phyloP scores from a whole-genome alignment of 2,888 invertebrate genomes.

The Cephus spinipes region DNA sequence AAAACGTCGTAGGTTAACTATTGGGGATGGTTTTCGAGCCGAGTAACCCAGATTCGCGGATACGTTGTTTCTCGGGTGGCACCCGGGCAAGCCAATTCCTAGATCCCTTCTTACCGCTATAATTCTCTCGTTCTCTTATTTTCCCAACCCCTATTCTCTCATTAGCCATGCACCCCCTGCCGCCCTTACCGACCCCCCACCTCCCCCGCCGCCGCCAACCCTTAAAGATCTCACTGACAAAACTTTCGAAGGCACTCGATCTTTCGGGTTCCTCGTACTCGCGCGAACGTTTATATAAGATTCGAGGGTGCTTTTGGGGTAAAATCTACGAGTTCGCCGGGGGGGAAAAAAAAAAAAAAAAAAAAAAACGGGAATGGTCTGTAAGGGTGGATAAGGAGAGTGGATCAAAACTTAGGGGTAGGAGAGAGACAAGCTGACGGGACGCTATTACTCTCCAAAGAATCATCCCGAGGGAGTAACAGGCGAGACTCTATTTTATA shows the following conservation, averaged over 20 bases:
- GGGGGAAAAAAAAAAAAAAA: not conserved
- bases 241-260: not conserved
- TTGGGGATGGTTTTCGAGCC: not conserved
- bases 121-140: not conserved
- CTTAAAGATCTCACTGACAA: not conserved
- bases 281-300: not conserved
- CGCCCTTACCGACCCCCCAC: not conserved
- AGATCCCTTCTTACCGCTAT: conserved; percentile 12
- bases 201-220: not conserved
- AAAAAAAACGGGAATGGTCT: not conserved
- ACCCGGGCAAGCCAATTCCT: conserved; percentile 10
- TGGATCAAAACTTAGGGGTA: not conserved
- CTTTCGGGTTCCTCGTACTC: not conserved
- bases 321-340: not conserved
- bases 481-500: conserved; percentile 18
- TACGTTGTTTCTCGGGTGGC: conserved; percentile 3
- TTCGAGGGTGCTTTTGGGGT: not conserved
- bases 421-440: not conserved
- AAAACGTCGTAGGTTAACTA: conserved; percentile 20
- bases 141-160: not conserved
- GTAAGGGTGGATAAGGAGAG: not conserved
- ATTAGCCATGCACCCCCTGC: not conserved
- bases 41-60: conserved; percentile 9
- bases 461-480: conserved; percentile 13
- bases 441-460: not conserved